phyloP scores from a whole-genome alignment of 2,888 invertebrate genomes.

The Rhaphigaster nebulosa region DNA sequence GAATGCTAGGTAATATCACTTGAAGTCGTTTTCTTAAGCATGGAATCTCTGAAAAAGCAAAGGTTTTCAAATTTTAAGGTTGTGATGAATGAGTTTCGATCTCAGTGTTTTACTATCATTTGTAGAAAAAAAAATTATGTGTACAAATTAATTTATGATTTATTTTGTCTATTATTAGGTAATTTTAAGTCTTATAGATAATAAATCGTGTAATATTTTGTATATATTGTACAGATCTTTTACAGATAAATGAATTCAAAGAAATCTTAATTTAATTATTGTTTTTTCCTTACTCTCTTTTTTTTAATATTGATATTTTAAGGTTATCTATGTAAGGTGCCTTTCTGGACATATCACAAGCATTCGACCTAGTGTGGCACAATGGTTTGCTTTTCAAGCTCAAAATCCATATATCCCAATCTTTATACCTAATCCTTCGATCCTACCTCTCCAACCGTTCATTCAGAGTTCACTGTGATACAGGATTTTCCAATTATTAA shows the following conservation, averaged over 20 bases:
- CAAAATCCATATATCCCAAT: no score
- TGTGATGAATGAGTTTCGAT: constrained; percentile 63
- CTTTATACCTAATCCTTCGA: no score
- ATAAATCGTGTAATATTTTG: constrained; percentile 64
- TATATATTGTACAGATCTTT: constrained; percentile 65
- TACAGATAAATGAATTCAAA: constrained; percentile 65
- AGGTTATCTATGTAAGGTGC: no score
- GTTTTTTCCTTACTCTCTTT: not conserved
- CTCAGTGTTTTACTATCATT: constrained; percentile 62
- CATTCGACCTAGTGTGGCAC: no score
- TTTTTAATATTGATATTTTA: no score
- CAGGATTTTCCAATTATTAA: no score
- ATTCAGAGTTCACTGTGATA: no score
- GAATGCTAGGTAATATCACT: constrained; percentile 34
- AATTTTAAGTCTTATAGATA: constrained; percentile 59
- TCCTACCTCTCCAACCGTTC: no score
- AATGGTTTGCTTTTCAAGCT: no score
- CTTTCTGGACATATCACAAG: no score
- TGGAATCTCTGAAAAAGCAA: constrained; percentile 56
- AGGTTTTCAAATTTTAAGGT: constrained; percentile 60
- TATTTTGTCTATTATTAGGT: constrained; percentile 60
- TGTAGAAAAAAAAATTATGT: constrained; percentile 57
- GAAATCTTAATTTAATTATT: constrained; percentile 45
- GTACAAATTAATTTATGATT: constrained; percentile 63
- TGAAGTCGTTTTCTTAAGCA: constrained; percentile 48